Evolutionary conservation across 2,888 invertebrate species (phyloP), one percentile per base, ranked within the genome.

Genomic region (Eupeodes luniger): DNA sequence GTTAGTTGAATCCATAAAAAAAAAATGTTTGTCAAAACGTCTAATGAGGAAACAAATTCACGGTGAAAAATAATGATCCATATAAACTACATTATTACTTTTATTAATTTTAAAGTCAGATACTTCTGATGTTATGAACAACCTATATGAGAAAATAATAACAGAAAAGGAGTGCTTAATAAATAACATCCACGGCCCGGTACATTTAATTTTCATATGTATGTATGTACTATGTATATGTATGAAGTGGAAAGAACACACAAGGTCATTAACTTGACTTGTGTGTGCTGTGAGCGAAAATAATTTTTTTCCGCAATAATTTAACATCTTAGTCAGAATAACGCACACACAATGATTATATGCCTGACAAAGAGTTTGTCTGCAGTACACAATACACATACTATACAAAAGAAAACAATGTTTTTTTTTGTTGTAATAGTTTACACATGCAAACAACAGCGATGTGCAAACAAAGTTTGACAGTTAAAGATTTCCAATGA

Each of bases 211-310:
- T 4, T 40, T 40, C 5, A 40, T 40, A 40, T 40, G 0, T 40
- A 40, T 40, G 0, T 40, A 4, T 40, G 40, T 40, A 40, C 40
- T 40, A 40, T 40, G 9, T 40, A 9, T 40, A 40, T 4, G 40
- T 40, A 36, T 51, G 67, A 67, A 51, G 51, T n/a, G 49, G 51
- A 67, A 49, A 34, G 40, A 51, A 36, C 51, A 51, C 67, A 67
- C 67, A 67, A 67, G 67, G 67, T 51, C 67, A 16, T 51, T 67
- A 67, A 36, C 67, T 34, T 67, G 14, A 67, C 6, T 67, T 67
- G 67, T 67, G n/a, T 51, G 49, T 36, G 66, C 9, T 34, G 66
- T 51, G 36, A 27, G 51, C 16, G 49, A 49, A n/a, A 34, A 12
- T 61, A 14, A 5, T 14, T 14, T 5, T 67, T 36, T 67, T 40